Evolutionary conservation across 2,888 invertebrate species (phyloP), one percentile per base, ranked within the genome.

Genomic region (Ceratothoa steindachneri): DNA sequence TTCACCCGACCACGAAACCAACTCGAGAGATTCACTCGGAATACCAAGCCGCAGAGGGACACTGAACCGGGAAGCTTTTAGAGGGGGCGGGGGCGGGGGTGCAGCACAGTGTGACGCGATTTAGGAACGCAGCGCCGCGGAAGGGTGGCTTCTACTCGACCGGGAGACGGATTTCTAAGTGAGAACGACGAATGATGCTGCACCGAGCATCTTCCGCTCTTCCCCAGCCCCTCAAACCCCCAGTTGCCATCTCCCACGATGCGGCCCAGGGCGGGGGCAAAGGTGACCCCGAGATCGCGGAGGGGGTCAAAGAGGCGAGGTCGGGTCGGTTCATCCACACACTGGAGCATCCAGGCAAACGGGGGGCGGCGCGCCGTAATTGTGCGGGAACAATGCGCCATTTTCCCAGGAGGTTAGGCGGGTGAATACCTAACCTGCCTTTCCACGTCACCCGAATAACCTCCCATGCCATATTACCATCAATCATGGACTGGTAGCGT

Each of bases 381-480:
- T 12, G 60, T 24, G 60, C 60, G 60, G 60, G 60, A 60, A 60
- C 60, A 60, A 60, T 24, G 60, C 60, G n/a, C n/a, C 60, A 12
- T n/a, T 22, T 60, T 60, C 60, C 24, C 60, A 60, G 27, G 60
- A 24, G 60, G 60, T 60, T 24, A 60, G 2, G 60, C 60, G 27
- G 60, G 60, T 60, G 60, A 60, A 24, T 24, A 15, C 12, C 60
- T 60, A 22, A 60, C 60, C 60, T 24, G 12, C 19, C 41, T 41
- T 41, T 41, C 55, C 7, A 19, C 55, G 19, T 55, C 19, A 55
- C 24, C 55, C 55, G 24, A n/a, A 60, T n/a, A n/a, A 24, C 60
- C 60, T 24, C 24, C n/a, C 60, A 24, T 24, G 19, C 60, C 22
- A 12, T 22, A 60, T 60, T 41, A 41, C 5, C 15, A 41, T 41